A percentile compares a stretch with the other conserved stretches of the same genome.
Evolutionary conservation across 2,797 vertebrate species (phyloP).

Genomic region (Philypnodon macrostomus): DNA sequence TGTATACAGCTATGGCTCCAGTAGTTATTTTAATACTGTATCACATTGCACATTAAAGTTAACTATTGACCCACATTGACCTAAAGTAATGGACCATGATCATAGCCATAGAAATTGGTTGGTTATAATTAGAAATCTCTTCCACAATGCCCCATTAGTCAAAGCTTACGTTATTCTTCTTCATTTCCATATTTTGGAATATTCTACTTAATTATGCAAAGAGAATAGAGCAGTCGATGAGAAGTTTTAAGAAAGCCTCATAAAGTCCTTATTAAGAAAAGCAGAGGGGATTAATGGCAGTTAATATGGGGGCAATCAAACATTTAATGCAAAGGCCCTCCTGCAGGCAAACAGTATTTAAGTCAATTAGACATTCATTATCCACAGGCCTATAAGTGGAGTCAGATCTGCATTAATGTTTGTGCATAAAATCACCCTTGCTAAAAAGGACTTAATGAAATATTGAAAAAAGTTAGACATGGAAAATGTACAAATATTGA

Average conservation of each 20-base stretch:
- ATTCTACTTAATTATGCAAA: constrained; percentile 99
- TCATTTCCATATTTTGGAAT: constrained; percentile 99
- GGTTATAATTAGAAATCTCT: constrained; percentile 89
- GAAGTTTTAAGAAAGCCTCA: constrained; percentile 94
- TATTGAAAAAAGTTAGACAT: constrained; percentile 79
- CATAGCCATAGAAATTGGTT: constrained; percentile 76
- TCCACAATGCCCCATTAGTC: constrained; percentile 95
- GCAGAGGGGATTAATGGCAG: constrained; percentile 98
- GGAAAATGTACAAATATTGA: constrained; percentile 72
- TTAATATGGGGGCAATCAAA: constrained; percentile 99
- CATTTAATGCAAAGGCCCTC: constrained; percentile 96
- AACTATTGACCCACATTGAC: constrained; percentile 58
- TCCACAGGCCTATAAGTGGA: constrained; percentile 81
- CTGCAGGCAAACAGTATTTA: constrained; percentile 98
- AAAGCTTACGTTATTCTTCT: constrained; percentile 88
- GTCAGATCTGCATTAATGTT: constrained; percentile 73
- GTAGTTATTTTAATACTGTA: no score
- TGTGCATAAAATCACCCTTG: constrained; percentile 69
- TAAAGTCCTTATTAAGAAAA: constrained; percentile 99
- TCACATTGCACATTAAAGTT: constrained; percentile 39
- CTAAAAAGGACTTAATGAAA: constrained; percentile 87
- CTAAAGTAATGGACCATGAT: constrained; percentile 55
- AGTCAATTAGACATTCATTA: constrained; percentile 99
- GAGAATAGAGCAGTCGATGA: constrained; percentile 86
- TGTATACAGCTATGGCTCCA: no score